phyloP scores from a whole-genome alignment of 30 jellyfish, hydroid and myxozoan genomes.

The Pseudorhiza aurosa region DNA sequence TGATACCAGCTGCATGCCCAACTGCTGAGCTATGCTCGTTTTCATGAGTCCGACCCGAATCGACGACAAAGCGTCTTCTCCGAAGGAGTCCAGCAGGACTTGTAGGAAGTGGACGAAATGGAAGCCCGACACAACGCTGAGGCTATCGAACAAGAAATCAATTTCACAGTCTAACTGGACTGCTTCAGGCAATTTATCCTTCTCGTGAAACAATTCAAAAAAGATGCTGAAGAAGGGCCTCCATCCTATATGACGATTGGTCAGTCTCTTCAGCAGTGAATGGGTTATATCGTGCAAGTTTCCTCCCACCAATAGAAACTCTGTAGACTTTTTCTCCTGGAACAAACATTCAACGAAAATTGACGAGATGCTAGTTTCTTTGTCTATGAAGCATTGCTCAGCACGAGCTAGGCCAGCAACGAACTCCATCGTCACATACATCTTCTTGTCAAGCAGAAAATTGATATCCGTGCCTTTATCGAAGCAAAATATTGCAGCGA shows the following conservation, averaged over 20 bases:
- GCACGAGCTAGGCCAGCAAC: constrained; percentile 42
- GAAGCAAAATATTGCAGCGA: constrained; percentile 23
- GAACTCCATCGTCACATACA: constrained; percentile 14
- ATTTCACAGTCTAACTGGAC: neutral
- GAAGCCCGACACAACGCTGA: neutral
- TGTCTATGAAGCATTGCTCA: neutral
- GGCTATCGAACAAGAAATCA: neutral
- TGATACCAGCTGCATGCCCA: neutral
- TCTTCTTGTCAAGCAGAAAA: constrained; percentile 7
- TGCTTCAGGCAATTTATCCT: neutral
- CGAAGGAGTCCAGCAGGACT: neutral
- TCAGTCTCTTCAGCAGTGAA: neutral
- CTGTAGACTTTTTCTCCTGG: neutral
- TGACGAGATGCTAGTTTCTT: neutral
- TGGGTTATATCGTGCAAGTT: neutral
- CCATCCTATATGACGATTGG: constrained; percentile 7
- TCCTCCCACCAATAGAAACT: neutral
- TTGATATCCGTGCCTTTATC: neutral
- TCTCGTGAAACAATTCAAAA: constrained; percentile 1
- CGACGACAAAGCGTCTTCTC: neutral
- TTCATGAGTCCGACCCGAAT: constrained; percentile 7
- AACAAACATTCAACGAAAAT: neutral
- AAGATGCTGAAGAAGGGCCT: constrained; percentile 16
- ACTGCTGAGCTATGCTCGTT: neutral
- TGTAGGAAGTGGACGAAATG: constrained; percentile 16